Evolutionary conservation across 2,797 vertebrate genomes (phyloP).

Genomic region (Sebastes taczanowskii): DNA sequence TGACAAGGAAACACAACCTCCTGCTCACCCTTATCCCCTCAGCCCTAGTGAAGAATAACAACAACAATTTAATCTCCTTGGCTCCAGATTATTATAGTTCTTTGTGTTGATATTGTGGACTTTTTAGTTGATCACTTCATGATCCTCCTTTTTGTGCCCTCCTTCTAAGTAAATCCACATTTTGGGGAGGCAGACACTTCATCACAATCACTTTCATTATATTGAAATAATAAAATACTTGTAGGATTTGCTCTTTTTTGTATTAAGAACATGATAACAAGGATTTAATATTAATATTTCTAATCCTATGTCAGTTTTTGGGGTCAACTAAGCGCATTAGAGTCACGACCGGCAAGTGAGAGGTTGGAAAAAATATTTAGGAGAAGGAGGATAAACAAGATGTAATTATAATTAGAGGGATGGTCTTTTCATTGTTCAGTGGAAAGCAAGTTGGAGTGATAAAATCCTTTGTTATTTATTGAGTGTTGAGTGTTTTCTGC

Average conservation of each 20-base stretch:
- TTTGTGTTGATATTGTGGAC: conserved; percentile 68
- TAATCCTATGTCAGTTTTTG: conserved; percentile 55
- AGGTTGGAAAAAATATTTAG: conserved; percentile 40
- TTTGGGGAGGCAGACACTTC: conserved; percentile 36
- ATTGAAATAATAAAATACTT: conserved; percentile 57
- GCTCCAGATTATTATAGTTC: conserved; percentile 59
- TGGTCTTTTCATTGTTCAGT: conserved; percentile 41
- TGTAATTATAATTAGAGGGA: too few species aligned
- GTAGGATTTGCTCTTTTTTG: conserved; percentile 53
- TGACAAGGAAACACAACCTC: conserved; percentile 52
- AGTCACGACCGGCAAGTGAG: conserved; percentile 32
- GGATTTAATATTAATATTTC: conserved; percentile 63
- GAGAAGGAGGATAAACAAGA: conserved; percentile 39
- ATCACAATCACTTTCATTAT: conserved; percentile 62
- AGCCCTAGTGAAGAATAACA: conserved; percentile 37
- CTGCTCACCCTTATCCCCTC: conserved; percentile 24
- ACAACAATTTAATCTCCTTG: conserved; percentile 71
- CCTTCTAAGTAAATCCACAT: conserved; percentile 36
- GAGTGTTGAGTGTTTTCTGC: background rate
- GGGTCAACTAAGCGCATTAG: conserved; percentile 35
- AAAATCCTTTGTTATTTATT: conserved; percentile 16
- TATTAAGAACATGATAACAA: conserved; percentile 50
- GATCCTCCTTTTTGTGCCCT: conserved; percentile 36
- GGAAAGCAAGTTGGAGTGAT: background rate
- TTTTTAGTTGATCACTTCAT: conserved; percentile 65